These are phyloP conservation scores for Nothocercus julius DNA, from an alignment of 2,113 vertebrate species.

Conservation along the genomic window DNA sequence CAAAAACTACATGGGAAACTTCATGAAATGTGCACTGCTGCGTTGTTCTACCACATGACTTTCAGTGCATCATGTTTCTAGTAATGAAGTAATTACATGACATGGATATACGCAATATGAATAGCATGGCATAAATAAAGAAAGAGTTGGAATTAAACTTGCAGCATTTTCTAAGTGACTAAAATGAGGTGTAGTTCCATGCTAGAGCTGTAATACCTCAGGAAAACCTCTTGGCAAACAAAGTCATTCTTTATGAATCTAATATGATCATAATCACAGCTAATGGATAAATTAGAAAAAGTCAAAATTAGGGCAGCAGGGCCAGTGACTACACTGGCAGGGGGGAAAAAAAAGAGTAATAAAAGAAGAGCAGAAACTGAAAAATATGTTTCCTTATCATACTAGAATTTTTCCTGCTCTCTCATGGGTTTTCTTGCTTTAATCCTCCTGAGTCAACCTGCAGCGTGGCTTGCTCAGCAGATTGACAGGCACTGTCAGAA, in stretches of 20 bases:
- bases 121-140: not conserved
- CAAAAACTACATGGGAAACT: not conserved
- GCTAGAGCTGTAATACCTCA: not conserved
- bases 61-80: not conserved
- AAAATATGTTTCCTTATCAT: slow-evolving; percentile 8
- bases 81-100: not conserved
- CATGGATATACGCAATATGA: not conserved
- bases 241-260: not conserved
- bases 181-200: not conserved
- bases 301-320: slow-evolving; percentile 11
- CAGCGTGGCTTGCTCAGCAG: not conserved
- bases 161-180: slow-evolving; percentile 4
- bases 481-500: not conserved
- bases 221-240: not conserved
- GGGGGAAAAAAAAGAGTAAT: not conserved
- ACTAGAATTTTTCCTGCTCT: not conserved
- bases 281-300: slow-evolving; percentile 31
- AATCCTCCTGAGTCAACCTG: not conserved
- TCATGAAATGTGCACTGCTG: not conserved
- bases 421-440: not conserved
- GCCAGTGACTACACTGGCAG: not conserved
- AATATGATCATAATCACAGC: not conserved
- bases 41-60: not conserved
- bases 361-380: slow-evolving; percentile 7
- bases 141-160: slow-evolving; percentile 19